phyloP scores from a whole-genome alignment of 2,888 invertebrate genomes.

The Drosophila lacicola region DNA sequence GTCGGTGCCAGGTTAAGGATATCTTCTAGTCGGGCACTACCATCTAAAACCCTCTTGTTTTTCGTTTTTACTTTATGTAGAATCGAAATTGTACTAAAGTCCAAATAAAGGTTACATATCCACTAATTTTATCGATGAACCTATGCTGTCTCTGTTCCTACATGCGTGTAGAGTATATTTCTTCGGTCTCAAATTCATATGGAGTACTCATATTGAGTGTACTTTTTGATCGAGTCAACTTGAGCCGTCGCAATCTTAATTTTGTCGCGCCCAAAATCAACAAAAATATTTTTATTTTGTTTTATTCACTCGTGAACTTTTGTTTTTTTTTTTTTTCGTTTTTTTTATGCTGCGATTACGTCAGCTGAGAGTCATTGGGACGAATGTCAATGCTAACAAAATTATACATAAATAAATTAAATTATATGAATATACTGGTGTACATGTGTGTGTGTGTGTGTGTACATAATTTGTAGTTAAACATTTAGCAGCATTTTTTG shows the following conservation, averaged over 20 bases:
- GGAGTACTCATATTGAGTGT: not conserved
- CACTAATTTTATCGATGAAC: no score
- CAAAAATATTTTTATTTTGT: slow-evolving; percentile 19
- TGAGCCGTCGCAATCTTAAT: slow-evolving; percentile 18
- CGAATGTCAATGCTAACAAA: slow-evolving; percentile 52
- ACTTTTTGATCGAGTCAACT: slow-evolving; percentile 56
- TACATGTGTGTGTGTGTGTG: not conserved
- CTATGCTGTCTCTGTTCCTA: no score
- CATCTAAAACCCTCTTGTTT: not conserved
- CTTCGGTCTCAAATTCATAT: not conserved
- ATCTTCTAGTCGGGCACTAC: not conserved
- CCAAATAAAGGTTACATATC: no score
- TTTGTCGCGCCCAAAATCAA: slow-evolving; percentile 22
- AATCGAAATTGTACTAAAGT: no score
- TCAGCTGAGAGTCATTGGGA: slow-evolving; percentile 58
- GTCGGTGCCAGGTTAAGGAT: no score
- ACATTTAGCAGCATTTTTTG: slow-evolving; percentile 24
- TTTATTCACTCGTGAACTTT: slow-evolving; percentile 44
- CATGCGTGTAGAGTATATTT: not conserved
- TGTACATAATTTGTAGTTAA: slow-evolving; percentile 18
- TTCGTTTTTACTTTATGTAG: no score
- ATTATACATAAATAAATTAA: slow-evolving; percentile 31
- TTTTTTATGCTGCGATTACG: slow-evolving; percentile 70
- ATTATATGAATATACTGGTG: slow-evolving; percentile 7
- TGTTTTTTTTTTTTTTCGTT: slow-evolving; percentile 10